These are phyloP conservation scores for Oreochromis mossambicus DNA, from an alignment of 2,797 vertebrate species.

Conservation along the genomic window DNA sequence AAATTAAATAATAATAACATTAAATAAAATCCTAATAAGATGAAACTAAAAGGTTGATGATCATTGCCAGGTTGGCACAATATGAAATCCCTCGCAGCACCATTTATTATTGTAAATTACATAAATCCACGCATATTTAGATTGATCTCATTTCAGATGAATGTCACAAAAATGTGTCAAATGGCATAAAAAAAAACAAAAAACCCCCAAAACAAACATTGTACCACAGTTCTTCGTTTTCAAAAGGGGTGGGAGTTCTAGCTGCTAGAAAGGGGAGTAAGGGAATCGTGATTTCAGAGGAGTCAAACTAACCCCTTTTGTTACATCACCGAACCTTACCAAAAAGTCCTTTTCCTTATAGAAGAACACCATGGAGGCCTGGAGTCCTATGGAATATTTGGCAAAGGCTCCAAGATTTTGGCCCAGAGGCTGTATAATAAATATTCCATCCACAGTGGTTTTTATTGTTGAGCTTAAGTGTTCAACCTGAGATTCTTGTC, in stretches of 20 bases:
- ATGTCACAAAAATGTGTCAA: conserved; percentile 28
- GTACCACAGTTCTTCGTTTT: conserved; percentile 60
- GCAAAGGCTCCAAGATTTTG: neutral
- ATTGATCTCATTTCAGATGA: conserved; percentile 31
- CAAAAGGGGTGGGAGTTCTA: conserved; percentile 40
- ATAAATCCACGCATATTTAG: conserved; percentile 32
- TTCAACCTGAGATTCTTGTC: conserved; percentile 65
- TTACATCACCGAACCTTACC: conserved; percentile 2
- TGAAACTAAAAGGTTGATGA: conserved; percentile 52
- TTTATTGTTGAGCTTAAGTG: conserved; percentile 28
- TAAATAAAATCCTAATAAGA: conserved; percentile 50
- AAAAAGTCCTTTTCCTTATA: neutral
- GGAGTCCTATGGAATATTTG: conserved; percentile 1
- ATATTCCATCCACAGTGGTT: conserved; percentile 60
- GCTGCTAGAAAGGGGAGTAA: conserved; percentile 45
- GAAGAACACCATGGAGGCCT: neutral
- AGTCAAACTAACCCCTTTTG: neutral
- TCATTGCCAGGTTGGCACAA: conserved; percentile 46
- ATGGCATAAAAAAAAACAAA: conserved; percentile 4
- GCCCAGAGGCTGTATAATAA: conserved; percentile 47
- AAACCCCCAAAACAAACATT: neutral
- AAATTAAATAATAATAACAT: conserved; percentile 45
- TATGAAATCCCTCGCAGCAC: conserved; percentile 58
- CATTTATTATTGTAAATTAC: conserved; percentile 46
- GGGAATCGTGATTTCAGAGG: neutral